Percentiles rank a stretch among this genome's conserved stretches.
Conservation (phyloP, 1,140 invertebrate species). For the Formica exsecta region DNA sequence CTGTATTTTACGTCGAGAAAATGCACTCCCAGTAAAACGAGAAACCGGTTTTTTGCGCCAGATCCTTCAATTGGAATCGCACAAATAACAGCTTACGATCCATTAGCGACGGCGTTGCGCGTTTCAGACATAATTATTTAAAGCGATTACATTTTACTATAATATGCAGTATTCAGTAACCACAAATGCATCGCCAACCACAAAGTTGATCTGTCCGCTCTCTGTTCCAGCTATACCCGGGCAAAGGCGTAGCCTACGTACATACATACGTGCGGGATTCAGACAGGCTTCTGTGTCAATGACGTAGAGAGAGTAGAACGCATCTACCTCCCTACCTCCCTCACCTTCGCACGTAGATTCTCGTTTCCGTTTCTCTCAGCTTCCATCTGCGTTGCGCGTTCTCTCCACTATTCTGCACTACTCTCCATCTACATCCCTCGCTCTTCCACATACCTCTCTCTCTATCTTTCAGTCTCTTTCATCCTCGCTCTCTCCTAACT, state of each 20-base stretch:
- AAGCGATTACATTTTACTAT: constrained; percentile 63
- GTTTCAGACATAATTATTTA: constrained; percentile 60
- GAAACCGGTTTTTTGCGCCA: constrained; percentile 37
- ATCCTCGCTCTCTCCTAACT: constrained; percentile 1
- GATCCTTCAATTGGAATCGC: constrained; percentile 56
- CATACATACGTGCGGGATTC: constrained; percentile 20
- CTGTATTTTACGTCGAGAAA: constrained; percentile 23
- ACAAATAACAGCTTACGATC: constrained; percentile 61
- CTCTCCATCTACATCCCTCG: constrained; percentile 31
- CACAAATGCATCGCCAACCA: constrained; percentile 60
- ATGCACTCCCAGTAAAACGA: constrained; percentile 26
- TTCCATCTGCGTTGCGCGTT: constrained; percentile 41
- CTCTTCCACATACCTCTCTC: background rate
- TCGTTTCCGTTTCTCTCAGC: constrained; percentile 50
- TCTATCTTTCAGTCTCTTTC: background rate
- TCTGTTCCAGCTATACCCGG: constrained; percentile 44
- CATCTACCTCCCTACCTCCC: constrained; percentile 45
- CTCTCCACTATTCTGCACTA: background rate
- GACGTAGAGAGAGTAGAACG: constrained; percentile 41
- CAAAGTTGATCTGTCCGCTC: constrained; percentile 57
- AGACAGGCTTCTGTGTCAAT: constrained; percentile 23
- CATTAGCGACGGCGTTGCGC: constrained; percentile 52
- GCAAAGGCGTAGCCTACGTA: constrained; percentile 49
- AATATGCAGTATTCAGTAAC: constrained; percentile 61
- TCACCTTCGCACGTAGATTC: constrained; percentile 47